These are phyloP conservation scores for Listronotus bonariensis DNA, from an alignment of 1,140 invertebrate species.

Conservation along the genomic window DNA sequence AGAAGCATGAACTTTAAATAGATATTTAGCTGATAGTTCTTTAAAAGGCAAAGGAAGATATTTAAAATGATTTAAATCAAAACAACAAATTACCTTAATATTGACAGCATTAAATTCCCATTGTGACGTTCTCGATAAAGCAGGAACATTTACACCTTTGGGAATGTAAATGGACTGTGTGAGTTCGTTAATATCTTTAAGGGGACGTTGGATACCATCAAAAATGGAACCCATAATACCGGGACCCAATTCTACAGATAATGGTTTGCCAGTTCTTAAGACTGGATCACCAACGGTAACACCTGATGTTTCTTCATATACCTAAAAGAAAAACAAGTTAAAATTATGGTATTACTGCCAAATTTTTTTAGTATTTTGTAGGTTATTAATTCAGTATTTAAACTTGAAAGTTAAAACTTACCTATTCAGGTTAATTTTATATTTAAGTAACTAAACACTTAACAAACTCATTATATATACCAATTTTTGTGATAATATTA, in stretches of 20 bases:
- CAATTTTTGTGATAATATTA: too few species aligned
- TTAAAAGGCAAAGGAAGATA: too few species aligned
- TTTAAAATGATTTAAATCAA: too few species aligned
- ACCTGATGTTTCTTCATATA: conserved; percentile 98
- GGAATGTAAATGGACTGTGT: conserved; percentile 98
- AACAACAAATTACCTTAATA: conserved; percentile 70
- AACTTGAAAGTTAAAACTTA: too few species aligned
- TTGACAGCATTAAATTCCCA: conserved; percentile 95
- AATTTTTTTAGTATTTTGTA: too few species aligned
- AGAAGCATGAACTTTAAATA: too few species aligned
- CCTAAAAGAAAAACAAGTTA: conserved; percentile 35
- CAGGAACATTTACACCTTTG: conserved; percentile 95
- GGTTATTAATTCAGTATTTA: too few species aligned
- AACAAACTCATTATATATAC: too few species aligned
- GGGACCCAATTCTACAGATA: conserved; percentile 99
- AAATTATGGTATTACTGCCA: too few species aligned
- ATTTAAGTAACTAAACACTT: too few species aligned
- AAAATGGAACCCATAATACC: conserved; percentile 99
- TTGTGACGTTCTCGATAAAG: conserved; percentile 77
- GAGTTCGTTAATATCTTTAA: conserved; percentile 94
- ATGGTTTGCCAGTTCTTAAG: conserved; percentile 94
- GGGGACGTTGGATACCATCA: conserved; percentile 98
- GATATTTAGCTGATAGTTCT: too few species aligned
- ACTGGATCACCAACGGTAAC: conserved; percentile 99
- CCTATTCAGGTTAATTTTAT: too few species aligned